Conservation (phyloP, 2,113 vertebrate genomes). For the Ptychochromis oligacanthus region DNA sequence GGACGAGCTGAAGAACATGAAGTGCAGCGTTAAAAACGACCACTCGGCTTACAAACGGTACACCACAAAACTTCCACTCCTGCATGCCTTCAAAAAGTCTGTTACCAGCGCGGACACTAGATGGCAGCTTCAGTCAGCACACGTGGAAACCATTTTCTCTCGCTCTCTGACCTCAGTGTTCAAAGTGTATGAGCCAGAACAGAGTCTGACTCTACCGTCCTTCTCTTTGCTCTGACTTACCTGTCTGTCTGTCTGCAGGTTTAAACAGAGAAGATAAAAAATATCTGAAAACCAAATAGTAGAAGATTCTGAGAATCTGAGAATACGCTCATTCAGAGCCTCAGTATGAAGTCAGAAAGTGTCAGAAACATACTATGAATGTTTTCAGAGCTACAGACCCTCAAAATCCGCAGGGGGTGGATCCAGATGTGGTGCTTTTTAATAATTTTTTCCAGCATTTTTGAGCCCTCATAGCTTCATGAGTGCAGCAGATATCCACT, state of each 20-base stretch:
- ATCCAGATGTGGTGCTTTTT: too few relatives aligned
- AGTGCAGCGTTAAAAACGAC: conserved; percentile 98
- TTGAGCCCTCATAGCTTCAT: too few relatives aligned
- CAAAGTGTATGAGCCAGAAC: not conserved
- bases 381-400: too few relatives aligned
- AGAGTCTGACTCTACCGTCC: not conserved
- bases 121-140: conserved; percentile 64
- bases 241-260: not conserved
- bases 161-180: not conserved
- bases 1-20: conserved; percentile 99
- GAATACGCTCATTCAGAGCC: not conserved
- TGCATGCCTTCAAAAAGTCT: not conserved
- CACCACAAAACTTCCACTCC: not conserved
- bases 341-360: not conserved
- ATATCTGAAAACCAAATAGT: rapidly evolving
- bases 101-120: conserved; percentile 56
- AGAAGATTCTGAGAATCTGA: too few relatives aligned
- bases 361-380: not conserved
- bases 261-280: not conserved
- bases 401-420: too few relatives aligned
- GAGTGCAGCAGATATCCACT: too few relatives aligned
- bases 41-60: conserved; percentile 97
- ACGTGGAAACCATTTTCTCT: not conserved
- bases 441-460: too few relatives aligned
- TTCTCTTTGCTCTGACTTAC: not conserved